Base-by-base conservation (phyloP, 37 sponge, comb jelly and placozoan genomes). In the Sycon ciliatum region DNA sequence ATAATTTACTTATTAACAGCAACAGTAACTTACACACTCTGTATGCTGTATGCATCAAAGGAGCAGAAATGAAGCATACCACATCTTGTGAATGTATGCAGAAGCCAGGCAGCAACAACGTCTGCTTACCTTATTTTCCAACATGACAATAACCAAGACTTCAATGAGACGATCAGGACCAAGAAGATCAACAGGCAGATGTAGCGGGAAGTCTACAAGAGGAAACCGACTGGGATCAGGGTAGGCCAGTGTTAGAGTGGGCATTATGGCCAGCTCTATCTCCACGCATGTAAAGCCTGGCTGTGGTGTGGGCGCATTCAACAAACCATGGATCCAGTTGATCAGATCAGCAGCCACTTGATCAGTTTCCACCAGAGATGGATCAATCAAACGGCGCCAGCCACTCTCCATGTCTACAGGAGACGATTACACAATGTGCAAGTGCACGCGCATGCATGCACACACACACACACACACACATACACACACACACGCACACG, bases 81-180 rank as follows among this genome's bases (percentile, higher is more conserved):
- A n/a, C n/a, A n/a, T n/a, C n/a, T n/a, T n/a, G n/a, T n/a, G n/a
- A n/a, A n/a, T n/a, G n/a, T n/a, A n/a, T n/a, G n/a, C n/a, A n/a
- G n/a, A n/a, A n/a, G n/a, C n/a, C n/a, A n/a, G n/a, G n/a, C n/a
- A n/a, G n/a, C n/a, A n/a, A n/a, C n/a, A n/a, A n/a, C n/a, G n/a
- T n/a, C n/a, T n/a, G n/a, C 39, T 39, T 60, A 89, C 91, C 80
- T 89, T 89, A 36, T 89, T 80, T 39, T 89, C 86, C 28, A 67
- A 68, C 26, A 89, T 57, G 6, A 89, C 42, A 22, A 81, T 46
- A 35, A 68, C 82, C 63, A 76, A 79, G 1, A 89, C 75, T 56
- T 82, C 69, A 37, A 82, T 37, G 1, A 79, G 77, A 4, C n/a
- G 37, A n/a, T 83, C 73, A 4, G 76, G 57, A 4, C 71, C 80